Evolutionary conservation across 2,888 invertebrate genomes (phyloP).

Genomic region (Sclerodermus sp.): DNA sequence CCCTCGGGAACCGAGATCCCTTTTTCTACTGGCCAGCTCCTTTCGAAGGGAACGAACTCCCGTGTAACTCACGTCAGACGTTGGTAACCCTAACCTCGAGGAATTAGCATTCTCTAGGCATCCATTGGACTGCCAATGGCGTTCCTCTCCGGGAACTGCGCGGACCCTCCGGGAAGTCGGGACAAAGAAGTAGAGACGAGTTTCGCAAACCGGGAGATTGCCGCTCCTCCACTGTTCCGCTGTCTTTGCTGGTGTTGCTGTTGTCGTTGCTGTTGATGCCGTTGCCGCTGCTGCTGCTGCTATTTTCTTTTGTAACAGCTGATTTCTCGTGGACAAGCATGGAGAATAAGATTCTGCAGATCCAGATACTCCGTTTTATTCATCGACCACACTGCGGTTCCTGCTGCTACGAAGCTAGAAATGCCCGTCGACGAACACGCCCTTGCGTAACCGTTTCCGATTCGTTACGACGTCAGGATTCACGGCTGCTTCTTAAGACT

Average conservation of each 20-base stretch:
- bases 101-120: constrained; percentile 53
- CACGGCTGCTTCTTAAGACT: too few relatives aligned
- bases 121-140: constrained; percentile 46
- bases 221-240: too few relatives aligned
- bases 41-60: neutral
- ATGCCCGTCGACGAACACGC: too few relatives aligned
- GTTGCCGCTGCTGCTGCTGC: too few relatives aligned
- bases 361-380: neutral
- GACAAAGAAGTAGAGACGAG: constrained; percentile 21
- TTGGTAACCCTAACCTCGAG: constrained; percentile 37
- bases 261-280: too few relatives aligned
- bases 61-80: constrained; percentile 10
- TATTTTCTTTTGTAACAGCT: too few relatives aligned
- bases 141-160: constrained; percentile 24
- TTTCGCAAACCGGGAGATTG: constrained; percentile 3
- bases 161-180: constrained; percentile 20
- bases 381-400: constrained; percentile 6
- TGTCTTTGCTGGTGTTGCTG: too few relatives aligned
- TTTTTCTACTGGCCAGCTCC: too few relatives aligned
- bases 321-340: constrained; percentile 2
- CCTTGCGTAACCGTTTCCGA: too few relatives aligned
- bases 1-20: too few relatives aligned
- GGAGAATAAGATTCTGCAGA: constrained; percentile 28
- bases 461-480: too few relatives aligned
- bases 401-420: too few relatives aligned